These are phyloP conservation scores for Propithecus perrieri DNA, from an alignment of 2,797 vertebrate genomes.

Conservation along the genomic window DNA sequence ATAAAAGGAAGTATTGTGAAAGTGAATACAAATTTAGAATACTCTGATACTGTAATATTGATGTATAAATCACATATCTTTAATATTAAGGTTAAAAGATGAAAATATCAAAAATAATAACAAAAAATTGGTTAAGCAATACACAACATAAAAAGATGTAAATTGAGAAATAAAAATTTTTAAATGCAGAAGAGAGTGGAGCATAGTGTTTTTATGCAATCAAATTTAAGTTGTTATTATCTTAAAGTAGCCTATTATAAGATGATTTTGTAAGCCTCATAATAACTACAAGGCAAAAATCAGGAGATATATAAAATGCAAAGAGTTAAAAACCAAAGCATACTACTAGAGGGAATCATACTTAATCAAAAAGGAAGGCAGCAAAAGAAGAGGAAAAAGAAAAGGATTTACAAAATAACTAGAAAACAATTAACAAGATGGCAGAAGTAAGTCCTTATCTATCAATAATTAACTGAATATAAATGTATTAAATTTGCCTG, in stretches of 20 bases:
- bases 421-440: neutral
- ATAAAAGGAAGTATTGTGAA: neutral
- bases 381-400: neutral
- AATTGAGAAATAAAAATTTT: neutral
- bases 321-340: neutral
- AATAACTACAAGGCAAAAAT: neutral
- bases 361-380: neutral
- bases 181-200: neutral
- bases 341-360: neutral
- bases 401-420: neutral
- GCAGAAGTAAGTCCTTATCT: neutral
- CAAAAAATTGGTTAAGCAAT: neutral
- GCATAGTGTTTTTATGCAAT: neutral
- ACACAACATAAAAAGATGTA: neutral
- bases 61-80: neutral
- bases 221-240: neutral
- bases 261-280: neutral
- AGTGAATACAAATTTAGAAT: neutral
- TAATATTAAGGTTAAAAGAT: neutral
- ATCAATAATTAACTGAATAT: neutral
- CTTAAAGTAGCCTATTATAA: too few species aligned
- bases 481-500: neutral
- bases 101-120: neutral
- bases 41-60: neutral
- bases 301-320: neutral